Evolutionary conservation across 2,797 vertebrate genomes (phyloP), one percentile per base, ranked within the genome.

Genomic region (Tenualosa ilisha): DNA sequence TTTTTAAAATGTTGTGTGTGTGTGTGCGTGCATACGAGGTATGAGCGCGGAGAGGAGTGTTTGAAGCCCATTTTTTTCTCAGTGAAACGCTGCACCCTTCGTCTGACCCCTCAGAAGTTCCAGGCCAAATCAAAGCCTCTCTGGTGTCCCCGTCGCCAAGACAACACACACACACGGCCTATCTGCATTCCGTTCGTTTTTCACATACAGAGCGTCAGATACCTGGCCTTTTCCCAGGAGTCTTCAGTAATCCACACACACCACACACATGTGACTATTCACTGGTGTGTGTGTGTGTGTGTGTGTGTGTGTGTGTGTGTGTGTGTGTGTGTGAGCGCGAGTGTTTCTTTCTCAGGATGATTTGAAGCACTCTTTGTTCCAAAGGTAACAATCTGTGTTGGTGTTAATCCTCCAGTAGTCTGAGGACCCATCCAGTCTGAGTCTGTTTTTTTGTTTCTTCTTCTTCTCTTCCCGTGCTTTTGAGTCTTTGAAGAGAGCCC

Each of bases 341-440:
- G 37, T 75, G 68, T 46, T 68, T 50, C 91, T 93, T 92, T 93
- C 93, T 94, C 94, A 94, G 92, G 93, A 93, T 91, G 87, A 88
- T 90, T 93, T 92, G 90, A 91, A 91, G 90, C 89, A 90, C 91
- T 92, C 90, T 93, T 91, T 91, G 92, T 92, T 92, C 89, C 82
- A 92, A 93, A 94, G 91, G 93, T 93, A 94, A 94, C 93, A 94
- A 90, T 94, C 91, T 89, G 91, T 91, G 90, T 93, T 92, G 94
- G 63, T 68, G 68, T 43, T 75, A 75, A 75, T 75, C 68, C 68
- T 3, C 1, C 37, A 37, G 31, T 20, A 6, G 26, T 40, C 26
- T 15, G 7, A 61, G 56, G n/a, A 22, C 6, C 56, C 56, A n/a
- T 24, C 22, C 56, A 61, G 56, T n/a, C 56, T 61, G 56, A 8